A percentile compares a stretch with the other conserved stretches of the same genome.
Conservation (phyloP, 1,140 invertebrate genomes). For the Pseudobourletiella spinata region DNA sequence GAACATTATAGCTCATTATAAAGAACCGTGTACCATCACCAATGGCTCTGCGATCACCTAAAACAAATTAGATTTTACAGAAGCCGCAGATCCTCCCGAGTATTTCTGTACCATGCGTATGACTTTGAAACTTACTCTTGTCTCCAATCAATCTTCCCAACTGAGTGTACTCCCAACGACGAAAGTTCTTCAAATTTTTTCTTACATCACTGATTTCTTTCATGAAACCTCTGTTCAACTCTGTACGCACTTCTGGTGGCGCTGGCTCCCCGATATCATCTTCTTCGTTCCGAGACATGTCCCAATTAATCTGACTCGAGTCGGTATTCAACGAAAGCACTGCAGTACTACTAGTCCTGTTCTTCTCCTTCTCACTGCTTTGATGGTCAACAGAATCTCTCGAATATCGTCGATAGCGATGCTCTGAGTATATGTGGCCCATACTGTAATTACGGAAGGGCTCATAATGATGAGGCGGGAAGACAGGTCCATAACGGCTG, state of each 20-base stretch:
- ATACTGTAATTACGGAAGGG: no score
- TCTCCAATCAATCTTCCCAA: slow-evolving; percentile 12
- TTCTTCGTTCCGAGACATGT: no score
- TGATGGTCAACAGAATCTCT: no score
- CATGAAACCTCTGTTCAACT: slow-evolving; percentile 2
- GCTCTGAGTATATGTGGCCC: no score
- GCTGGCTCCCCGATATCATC: no score
- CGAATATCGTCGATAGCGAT: no score
- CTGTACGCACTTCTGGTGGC: neutral
- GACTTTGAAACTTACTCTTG: neutral
- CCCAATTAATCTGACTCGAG: no score
- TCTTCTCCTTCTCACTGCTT: no score
- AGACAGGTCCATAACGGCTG: no score
- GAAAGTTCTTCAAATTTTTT: neutral
- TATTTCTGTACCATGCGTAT: neutral
- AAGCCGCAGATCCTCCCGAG: neutral
- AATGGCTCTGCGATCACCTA: slow-evolving; percentile 6
- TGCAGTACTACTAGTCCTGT: no score
- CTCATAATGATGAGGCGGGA: no score
- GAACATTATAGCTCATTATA: slow-evolving; percentile 73
- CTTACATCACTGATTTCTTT: neutral
- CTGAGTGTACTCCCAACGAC: slow-evolving; percentile 28
- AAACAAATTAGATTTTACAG: neutral
- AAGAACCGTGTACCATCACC: slow-evolving; percentile 36
- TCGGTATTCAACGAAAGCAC: no score